Percentiles rank a stretch among this genome's conserved stretches.
These are phyloP conservation scores for Drosophila cardini DNA, from an alignment of 1,140 invertebrate species.

Conservation along the genomic window DNA sequence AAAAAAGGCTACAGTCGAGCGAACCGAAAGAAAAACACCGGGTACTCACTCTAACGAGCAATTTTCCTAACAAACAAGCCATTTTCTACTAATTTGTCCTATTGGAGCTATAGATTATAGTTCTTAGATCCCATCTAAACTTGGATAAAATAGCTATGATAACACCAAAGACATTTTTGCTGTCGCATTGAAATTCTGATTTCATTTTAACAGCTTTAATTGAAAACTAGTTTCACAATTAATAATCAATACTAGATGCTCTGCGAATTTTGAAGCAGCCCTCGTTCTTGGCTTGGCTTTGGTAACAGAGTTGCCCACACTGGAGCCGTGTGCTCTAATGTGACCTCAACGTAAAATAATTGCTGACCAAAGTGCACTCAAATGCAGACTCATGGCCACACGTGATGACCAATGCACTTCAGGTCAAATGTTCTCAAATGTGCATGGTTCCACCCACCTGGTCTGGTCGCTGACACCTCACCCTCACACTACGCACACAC, in stretches of 20 bases:
- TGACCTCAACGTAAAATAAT: constrained; percentile 83
- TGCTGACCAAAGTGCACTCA: constrained; percentile 83
- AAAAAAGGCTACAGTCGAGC: no score
- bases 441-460: constrained; percentile 33
- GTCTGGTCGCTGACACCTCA: not conserved
- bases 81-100: no score
- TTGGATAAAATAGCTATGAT: no score
- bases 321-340: constrained; percentile 74
- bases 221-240: not conserved
- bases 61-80: no score
- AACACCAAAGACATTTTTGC: no score
- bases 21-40: no score
- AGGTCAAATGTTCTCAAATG: constrained; percentile 75
- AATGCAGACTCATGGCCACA: constrained; percentile 82
- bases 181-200: no score
- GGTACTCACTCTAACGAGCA: no score
- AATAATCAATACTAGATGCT: no score
- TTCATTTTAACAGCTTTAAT: no score
- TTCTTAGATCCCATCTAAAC: no score
- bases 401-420: constrained; percentile 82
- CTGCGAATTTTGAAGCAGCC: constrained; percentile 30
- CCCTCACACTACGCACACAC: constrained; percentile 12
- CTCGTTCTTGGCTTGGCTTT: constrained; percentile 36
- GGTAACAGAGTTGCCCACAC: constrained; percentile 56
- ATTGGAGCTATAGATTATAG: no score